Evolutionary conservation across 1,140 invertebrate genomes (phyloP).

Genomic region (Hylyphantes graminicola): DNA sequence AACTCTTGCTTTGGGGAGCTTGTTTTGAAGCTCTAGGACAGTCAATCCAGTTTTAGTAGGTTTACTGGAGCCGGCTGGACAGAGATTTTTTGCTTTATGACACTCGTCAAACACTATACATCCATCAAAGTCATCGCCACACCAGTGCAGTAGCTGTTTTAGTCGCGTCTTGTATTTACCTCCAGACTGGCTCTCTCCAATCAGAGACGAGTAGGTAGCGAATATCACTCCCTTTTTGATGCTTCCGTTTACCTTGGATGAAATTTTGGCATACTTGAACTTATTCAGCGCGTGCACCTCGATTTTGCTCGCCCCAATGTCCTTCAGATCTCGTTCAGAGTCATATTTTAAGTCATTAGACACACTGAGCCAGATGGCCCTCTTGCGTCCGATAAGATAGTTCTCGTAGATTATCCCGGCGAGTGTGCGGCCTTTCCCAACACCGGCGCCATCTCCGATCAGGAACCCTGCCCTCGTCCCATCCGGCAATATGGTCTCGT

Average conservation of each 20-base stretch:
- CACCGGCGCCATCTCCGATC: slow-evolving; percentile 98
- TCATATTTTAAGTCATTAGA: slow-evolving; percentile 99
- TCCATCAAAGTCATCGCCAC: slow-evolving; percentile 96
- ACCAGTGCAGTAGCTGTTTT: slow-evolving; percentile 97
- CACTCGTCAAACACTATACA: slow-evolving; percentile 99
- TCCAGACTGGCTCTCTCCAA: slow-evolving; percentile 92
- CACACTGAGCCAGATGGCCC: slow-evolving; percentile 94
- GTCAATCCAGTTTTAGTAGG: slow-evolving; percentile 88
- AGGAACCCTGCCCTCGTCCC: slow-evolving; percentile 94
- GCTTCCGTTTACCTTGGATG: slow-evolving; percentile 89
- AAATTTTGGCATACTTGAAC: slow-evolving; percentile 96
- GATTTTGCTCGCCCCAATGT: slow-evolving; percentile 93
- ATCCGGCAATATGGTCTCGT: slow-evolving; percentile 91
- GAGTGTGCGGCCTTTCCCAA: slow-evolving; percentile 98
- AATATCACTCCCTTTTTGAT: slow-evolving; percentile 98
- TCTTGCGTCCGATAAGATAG: slow-evolving; percentile 90
- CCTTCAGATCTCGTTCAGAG: slow-evolving; percentile 93
- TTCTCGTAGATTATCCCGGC: slow-evolving; percentile 99
- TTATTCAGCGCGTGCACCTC: slow-evolving; percentile 92
- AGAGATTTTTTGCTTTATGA: slow-evolving; percentile 99
- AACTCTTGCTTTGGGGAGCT: slow-evolving; percentile 91
- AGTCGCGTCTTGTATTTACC: slow-evolving; percentile 94
- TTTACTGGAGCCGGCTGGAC: slow-evolving; percentile 95
- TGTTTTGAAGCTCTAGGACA: slow-evolving; percentile 95
- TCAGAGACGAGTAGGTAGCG: slow-evolving; percentile 96